Conservation (phyloP, 2,888 invertebrate genomes). For the Dicranocentrus wangi region DNA sequence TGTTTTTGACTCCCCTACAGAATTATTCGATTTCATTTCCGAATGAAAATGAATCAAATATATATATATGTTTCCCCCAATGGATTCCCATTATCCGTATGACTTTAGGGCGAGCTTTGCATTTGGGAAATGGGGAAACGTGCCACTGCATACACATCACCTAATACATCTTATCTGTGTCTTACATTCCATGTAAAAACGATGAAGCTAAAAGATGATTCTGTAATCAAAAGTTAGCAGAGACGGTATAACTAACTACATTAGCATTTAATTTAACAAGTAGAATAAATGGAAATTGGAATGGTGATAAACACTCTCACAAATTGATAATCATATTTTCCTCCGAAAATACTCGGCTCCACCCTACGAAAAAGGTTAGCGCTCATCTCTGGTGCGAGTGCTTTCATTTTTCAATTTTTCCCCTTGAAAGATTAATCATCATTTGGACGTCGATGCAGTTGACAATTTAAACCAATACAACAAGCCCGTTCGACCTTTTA, state of each 20-base stretch:
- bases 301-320: no score
- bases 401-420: neutral
- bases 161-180: neutral
- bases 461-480: neutral
- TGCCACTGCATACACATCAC: neutral
- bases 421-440: conserved; percentile 10
- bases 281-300: neutral
- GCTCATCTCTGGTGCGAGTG: no score
- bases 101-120: no score
- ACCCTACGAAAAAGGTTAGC: neutral
- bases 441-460: neutral
- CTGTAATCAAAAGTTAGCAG: neutral
- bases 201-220: neutral
- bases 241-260: neutral
- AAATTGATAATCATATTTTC: conserved; percentile 3
- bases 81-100: neutral
- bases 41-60: no score
- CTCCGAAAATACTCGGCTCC: neutral
- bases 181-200: neutral
- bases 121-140: no score
- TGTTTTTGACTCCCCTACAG: no score
- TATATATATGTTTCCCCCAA: no score
- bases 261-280: neutral
- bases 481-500: neutral
- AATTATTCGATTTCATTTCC: no score